Base-by-base conservation (phyloP, 2,888 invertebrate genomes). In the Melanotus villosus region DNA sequence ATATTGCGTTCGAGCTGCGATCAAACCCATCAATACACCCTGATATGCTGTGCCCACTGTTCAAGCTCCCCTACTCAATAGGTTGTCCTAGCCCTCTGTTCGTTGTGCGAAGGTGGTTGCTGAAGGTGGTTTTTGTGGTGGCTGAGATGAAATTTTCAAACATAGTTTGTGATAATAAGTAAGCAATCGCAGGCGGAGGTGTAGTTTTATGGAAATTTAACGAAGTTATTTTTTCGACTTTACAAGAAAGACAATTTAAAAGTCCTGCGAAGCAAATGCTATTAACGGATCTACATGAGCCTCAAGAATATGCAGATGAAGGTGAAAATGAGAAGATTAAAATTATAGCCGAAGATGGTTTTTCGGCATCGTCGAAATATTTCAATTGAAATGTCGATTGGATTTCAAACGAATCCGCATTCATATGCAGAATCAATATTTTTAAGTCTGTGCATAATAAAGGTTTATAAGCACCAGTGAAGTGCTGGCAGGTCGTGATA, bases 381-480 rank as follows among this genome's bases (percentile, higher is more conserved):
- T 62, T 62, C 26, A 32, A 62, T 64, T 62, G 62, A 56, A 54
- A 45, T 68, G 56, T 38, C 62, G 62, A 67, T 67, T 62, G 57
- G 38, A 58, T 65, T 70, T 50, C 36, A 70, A 66, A 63, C 70
- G 65, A 65, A 72, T 71, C 73, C 66, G 73, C 73, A 80, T 81
- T 80, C 80, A 80, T 78, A 80, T 80, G 80, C 79, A 79, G 77
- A 81, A 81, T 81, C 80, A 78, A 81, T 81, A 81, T 81, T 81
- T 82, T 81, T 79, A 79, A 80, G 77, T 78, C 78, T 77, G 77
- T 71, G 78, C 75, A 77, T 79, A 79, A 78, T 79, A 79, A 78
- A 75, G 77, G 71, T 77, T 76, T 76, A 74, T 77, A 77, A 76
- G 77, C 76, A 78, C 72, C 71, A 70, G 74, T 72, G 73, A 72